A percentile compares a stretch with the other conserved stretches of the same genome.
Conservation (phyloP, 37 sponge, comb jelly and placozoan species). For the Haliclona indistincta region DNA sequence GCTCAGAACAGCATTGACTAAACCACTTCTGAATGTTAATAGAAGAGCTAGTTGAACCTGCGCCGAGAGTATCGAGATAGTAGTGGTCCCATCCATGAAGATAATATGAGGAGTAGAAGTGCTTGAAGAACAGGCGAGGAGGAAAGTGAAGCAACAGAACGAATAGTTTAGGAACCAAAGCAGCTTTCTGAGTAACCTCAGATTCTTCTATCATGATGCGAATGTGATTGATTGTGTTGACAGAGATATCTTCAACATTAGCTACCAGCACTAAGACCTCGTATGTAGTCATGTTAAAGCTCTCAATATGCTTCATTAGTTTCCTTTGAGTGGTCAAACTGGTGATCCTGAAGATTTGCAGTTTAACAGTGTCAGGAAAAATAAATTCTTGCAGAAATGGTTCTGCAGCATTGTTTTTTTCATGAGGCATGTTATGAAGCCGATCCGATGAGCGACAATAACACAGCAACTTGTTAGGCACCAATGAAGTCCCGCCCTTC, state of each 20-base stretch:
- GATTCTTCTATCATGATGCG: slow-evolving; percentile 68
- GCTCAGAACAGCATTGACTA: background rate
- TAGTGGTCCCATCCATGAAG: slow-evolving; percentile 74
- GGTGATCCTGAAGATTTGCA: slow-evolving; percentile 50
- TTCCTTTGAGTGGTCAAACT: slow-evolving; percentile 31
- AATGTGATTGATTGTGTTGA: slow-evolving; percentile 68
- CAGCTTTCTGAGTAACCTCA: background rate
- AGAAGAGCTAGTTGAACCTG: background rate
- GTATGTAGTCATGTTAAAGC: background rate
- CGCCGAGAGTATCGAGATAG: slow-evolving; percentile 56
- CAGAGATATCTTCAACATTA: slow-evolving; percentile 75
- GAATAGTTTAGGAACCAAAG: slow-evolving; percentile 35
- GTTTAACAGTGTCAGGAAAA: too few relatives aligned
- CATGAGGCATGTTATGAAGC: too few relatives aligned
- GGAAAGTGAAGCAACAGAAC: slow-evolving; percentile 73
- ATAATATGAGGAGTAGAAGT: slow-evolving; percentile 65
- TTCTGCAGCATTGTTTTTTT: too few relatives aligned
- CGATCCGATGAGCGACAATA: too few relatives aligned
- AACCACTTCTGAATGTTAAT: slow-evolving; percentile 18
- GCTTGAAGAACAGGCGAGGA: slow-evolving; percentile 43
- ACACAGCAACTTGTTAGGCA: too few relatives aligned
- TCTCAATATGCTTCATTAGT: slow-evolving; percentile 40
- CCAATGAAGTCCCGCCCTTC: too few relatives aligned
- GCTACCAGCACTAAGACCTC: slow-evolving; percentile 27
- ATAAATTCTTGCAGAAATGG: too few relatives aligned